Evolutionary conservation across 1,140 invertebrate genomes (phyloP), one percentile per base, ranked within the genome.

Genomic region (Meloidogyne chitwoodi): DNA sequence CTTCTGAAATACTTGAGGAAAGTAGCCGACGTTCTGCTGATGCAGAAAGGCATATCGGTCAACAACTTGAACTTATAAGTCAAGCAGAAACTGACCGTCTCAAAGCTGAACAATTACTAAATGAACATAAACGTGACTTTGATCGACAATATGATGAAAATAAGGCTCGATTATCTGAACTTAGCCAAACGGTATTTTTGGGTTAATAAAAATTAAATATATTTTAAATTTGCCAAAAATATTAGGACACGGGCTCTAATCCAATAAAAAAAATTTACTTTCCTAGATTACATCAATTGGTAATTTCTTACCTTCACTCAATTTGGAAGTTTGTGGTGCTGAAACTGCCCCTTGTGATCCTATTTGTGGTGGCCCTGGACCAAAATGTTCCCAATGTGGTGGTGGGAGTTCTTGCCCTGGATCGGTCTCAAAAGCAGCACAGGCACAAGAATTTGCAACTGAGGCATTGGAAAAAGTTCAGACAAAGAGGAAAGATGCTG

Each of bases 81-180:
- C 75, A 65, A 22, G 79, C 82, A 6, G 82, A 83, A 65, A 66
- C 72, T 12, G 74, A 84, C 12, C 61, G 83, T 34, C 68, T 70
- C 24, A 73, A 79, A 38, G 79, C 83, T n/a, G 81, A 80, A 22
- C 72, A 87, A 26, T 76, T 86, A 19, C 56, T 86, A 24, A 76
- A 85, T 8, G 67, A 85, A 22, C 77, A 86, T 66, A 75, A 83
- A 68, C 74, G 79, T 19, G 85, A 86, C 70, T 86, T 86, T 67
- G 80, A 85, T 24, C 76, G 79, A 34, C 86, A 86, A 61, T 87
- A 83, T 67, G 48, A 81, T 2, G 86, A 86, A 64, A 86, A 86
- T 65, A 63, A 83, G 61, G 81, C 48, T 14, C 80, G 77, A 48
- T 71, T 86, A 3, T 80, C 71, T 24, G 77, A 86, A 48, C 71